Conservation (phyloP, 2,797 vertebrate genomes). For the Pseudomugil tenellus region DNA sequence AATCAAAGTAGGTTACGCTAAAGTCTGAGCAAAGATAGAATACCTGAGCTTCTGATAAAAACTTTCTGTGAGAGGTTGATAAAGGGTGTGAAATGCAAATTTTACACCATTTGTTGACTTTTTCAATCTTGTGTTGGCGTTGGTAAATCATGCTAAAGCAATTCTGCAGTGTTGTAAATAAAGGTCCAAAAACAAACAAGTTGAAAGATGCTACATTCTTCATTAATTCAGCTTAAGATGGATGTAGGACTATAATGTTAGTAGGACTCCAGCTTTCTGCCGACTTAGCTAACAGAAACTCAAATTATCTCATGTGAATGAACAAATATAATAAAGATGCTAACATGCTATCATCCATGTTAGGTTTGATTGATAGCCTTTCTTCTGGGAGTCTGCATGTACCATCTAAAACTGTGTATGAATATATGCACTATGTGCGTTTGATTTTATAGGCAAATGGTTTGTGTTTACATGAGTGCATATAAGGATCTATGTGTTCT, state of each 20-base stretch:
- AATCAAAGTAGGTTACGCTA: not conserved
- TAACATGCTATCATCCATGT: not conserved
- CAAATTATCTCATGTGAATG: not conserved
- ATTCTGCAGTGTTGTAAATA: not conserved
- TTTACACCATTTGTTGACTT: not conserved
- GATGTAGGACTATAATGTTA: not conserved
- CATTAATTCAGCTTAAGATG: not conserved
- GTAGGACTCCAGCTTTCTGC: not conserved
- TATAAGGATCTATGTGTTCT: not conserved
- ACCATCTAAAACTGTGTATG: slow-evolving; percentile 1
- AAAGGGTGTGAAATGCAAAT: not conserved
- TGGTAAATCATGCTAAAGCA: no score
- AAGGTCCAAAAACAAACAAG: not conserved
- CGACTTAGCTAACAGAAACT: not conserved
- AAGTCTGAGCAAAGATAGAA: not conserved
- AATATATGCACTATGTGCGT: not conserved
- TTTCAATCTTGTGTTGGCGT: not conserved
- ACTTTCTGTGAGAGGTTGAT: not conserved
- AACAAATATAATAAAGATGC: not conserved
- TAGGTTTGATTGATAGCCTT: not conserved
- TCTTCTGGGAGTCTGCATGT: not conserved
- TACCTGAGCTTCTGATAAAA: not conserved
- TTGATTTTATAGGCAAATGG: not conserved
- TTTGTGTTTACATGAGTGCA: not conserved
- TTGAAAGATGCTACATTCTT: not conserved